These are phyloP conservation scores for Parazoanthus darwini DNA, from an alignment of 92 coral and sea anemone genomes.

Conservation along the genomic window DNA sequence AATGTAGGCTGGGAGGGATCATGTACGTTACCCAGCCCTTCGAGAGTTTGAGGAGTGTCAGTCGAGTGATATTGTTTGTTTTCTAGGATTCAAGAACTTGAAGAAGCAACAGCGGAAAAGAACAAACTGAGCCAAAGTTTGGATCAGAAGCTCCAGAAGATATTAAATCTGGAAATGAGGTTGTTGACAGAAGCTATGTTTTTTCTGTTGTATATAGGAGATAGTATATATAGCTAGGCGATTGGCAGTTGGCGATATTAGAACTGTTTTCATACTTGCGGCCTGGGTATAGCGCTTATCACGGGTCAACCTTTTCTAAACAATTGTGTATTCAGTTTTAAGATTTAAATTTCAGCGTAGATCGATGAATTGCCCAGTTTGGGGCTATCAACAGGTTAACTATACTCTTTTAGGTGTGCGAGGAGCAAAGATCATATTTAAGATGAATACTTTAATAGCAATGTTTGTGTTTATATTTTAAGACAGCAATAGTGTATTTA, in stretches of 20 bases:
- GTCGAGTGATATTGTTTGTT: not conserved
- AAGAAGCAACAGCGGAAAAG: conserved; percentile 71
- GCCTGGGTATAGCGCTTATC: too few relatives aligned
- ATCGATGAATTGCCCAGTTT: not conserved
- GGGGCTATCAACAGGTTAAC: not conserved
- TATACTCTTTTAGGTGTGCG: not conserved
- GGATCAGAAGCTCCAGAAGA: conserved; percentile 82
- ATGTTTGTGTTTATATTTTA: not conserved
- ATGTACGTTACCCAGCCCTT: not conserved
- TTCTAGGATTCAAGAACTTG: conserved; percentile 76
- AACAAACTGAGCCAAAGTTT: conserved; percentile 73
- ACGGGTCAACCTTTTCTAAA: too few relatives aligned
- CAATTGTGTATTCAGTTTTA: not conserved
- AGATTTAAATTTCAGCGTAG: not conserved
- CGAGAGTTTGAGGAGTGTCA: not conserved
- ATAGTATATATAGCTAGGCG: too few relatives aligned
- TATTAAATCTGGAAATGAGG: conserved; percentile 82
- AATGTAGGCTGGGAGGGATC: not conserved
- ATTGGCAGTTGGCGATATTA: too few relatives aligned
- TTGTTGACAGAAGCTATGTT: conserved; percentile 13
- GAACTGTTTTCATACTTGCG: too few relatives aligned
- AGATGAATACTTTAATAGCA: not conserved
- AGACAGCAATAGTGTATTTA: not conserved
- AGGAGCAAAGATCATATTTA: not conserved
- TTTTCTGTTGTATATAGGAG: too few relatives aligned